phyloP scores from a whole-genome alignment of 2,797 vertebrate species.

The Hoplostethus mediterraneus region DNA sequence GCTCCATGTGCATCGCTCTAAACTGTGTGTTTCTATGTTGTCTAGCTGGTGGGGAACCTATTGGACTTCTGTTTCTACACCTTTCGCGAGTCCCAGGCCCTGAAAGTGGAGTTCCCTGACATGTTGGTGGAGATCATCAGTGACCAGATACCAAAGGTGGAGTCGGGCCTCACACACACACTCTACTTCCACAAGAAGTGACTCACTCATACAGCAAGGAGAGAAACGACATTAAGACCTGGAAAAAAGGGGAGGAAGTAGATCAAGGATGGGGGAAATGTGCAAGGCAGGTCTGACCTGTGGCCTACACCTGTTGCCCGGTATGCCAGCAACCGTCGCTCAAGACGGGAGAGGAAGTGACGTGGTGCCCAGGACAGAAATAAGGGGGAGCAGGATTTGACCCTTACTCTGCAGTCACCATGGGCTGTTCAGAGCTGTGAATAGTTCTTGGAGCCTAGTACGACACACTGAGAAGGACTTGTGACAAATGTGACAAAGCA shows the following conservation, averaged over 20 bases:
- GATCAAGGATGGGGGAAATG: slow-evolving; percentile 40
- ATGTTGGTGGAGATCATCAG: slow-evolving; percentile 99
- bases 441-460: slow-evolving; percentile 55
- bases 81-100: slow-evolving; percentile 98
- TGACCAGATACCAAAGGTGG: slow-evolving; percentile 99
- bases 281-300: slow-evolving; percentile 38
- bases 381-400: slow-evolving; percentile 46
- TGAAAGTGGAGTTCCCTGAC: slow-evolving; percentile 99
- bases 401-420: slow-evolving; percentile 40
- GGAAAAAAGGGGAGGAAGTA: slow-evolving; percentile 22
- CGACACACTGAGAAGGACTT: slow-evolving; percentile 67
- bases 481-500: slow-evolving; percentile 74
- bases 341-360: slow-evolving; percentile 48
- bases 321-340: slow-evolving; percentile 49
- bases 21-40: slow-evolving; percentile 42
- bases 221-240: slow-evolving; percentile 58
- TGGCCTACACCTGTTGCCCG: slow-evolving; percentile 35
- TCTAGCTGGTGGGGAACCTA: slow-evolving; percentile 94
- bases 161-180: slow-evolving; percentile 96
- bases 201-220: slow-evolving; percentile 65
- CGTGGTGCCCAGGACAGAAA: slow-evolving; percentile 35
- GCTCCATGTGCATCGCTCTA: neutral
- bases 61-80: slow-evolving; percentile 99
- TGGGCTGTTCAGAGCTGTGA: slow-evolving; percentile 61
- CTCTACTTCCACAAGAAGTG: slow-evolving; percentile 99